Base-by-base conservation (phyloP, 2,888 invertebrate species). In the Ashinkailepas kermadecensis region DNA sequence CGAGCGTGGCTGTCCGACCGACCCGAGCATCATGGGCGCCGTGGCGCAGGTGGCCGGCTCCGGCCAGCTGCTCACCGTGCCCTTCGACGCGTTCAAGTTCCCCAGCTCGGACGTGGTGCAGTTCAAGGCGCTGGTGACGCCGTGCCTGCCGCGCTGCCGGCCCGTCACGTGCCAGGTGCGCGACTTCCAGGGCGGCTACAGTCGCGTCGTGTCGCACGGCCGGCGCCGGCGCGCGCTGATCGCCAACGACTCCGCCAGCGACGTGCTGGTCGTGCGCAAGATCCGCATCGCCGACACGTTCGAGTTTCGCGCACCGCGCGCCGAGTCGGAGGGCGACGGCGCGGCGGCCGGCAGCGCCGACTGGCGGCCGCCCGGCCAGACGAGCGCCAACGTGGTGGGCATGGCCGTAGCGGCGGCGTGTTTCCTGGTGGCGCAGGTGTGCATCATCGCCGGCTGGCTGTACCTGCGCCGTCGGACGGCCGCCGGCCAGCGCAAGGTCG, bases 21-120 rank as follows among this genome's bases (percentile, higher is more conserved):
- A 88, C 82, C 86, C 87, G 9, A 86, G 87, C 57, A 88, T 88
- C 83, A 87, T 88, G 88, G 88, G 88, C 1, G 85, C 87, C 10
- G 85, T 87, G 62, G 81, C 81, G 21, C 83, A 83, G 83, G 84
- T 84, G 83, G 74, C 81, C 74, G 83, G 85, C 78, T 82, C 85
- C 2, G 84, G 83, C 2, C 78, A 82, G 65, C 80, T 83, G 4
- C 85, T 88, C 4, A 86, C 86, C 82, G 87, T 87, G n/a, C 87
- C 87, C 23, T 88, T 88, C 84, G 87, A 88, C 83, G 88, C 88
- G 18, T 88, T 88, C 85, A 88, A 88, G 84, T 88, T 88, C 85
- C 88, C 88, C 15, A 86, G 87, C 9, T 87, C 87, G 9, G 87
- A 87, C 81, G 85, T 87, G 13, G 88, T 88, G 9, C 87, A 88